These are phyloP conservation scores for Megaceryle torquata DNA, from an alignment of 2,113 vertebrate species.

Conservation along the genomic window DNA sequence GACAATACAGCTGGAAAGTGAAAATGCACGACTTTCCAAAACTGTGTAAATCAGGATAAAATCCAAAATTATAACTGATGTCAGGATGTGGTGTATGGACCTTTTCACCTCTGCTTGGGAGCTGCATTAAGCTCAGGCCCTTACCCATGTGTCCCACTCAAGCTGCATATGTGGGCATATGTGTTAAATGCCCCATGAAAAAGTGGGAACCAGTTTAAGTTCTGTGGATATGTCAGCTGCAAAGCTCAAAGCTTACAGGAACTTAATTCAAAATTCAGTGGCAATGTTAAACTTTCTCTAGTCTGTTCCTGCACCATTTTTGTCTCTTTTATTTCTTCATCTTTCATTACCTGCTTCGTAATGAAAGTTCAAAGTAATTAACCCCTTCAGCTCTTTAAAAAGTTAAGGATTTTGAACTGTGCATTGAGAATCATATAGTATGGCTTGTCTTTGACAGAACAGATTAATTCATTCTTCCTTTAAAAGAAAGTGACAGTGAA, in stretches of 20 bases:
- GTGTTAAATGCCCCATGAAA: background rate
- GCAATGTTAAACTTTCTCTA: background rate
- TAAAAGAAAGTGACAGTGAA: background rate
- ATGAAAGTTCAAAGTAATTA: background rate
- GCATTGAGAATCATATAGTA: background rate
- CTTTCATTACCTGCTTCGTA: background rate
- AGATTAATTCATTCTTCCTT: background rate
- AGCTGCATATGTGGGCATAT: background rate
- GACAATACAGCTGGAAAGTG: background rate
- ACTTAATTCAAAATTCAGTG: background rate
- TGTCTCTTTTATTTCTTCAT: background rate
- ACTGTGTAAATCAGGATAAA: background rate
- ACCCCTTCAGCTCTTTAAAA: background rate
- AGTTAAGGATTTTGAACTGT: background rate
- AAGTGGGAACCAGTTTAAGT: rapidly evolving
- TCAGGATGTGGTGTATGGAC: background rate
- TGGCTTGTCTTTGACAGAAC: background rate
- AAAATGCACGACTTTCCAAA: background rate
- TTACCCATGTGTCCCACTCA: background rate
- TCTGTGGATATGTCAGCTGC: background rate
- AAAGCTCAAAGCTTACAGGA: background rate
- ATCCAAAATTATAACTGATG: background rate
- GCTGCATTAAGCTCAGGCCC: background rate
- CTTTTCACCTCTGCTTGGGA: background rate
- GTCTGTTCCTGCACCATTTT: background rate